Conservation (phyloP, 2,113 vertebrate species). For the Mola mola region DNA sequence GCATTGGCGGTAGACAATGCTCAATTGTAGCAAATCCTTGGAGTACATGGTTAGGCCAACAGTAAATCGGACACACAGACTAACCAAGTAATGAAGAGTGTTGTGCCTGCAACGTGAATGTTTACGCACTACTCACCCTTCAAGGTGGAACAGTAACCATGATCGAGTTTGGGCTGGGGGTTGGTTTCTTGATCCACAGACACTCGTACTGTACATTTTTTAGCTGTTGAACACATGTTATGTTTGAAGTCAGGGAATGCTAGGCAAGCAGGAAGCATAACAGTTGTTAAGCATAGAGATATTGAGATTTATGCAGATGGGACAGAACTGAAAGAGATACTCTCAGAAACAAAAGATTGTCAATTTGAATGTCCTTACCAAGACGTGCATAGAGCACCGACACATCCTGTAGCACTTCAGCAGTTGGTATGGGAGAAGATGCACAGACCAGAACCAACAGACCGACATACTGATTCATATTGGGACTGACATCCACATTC, state of each 20-base stretch:
- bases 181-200: constrained; percentile 63
- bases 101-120: not conserved
- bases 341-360: constrained; percentile 4
- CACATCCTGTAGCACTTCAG: constrained; percentile 79
- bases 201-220: constrained; percentile 65
- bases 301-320: no score
- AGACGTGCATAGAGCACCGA: constrained; percentile 80
- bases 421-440: constrained; percentile 65
- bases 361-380: constrained; percentile 61
- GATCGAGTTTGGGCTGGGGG: constrained; percentile 33
- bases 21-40: no score
- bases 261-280: no score
- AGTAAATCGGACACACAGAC: no score
- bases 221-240: constrained; percentile 60
- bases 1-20: no score
- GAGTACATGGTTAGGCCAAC: not conserved
- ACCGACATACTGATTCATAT: constrained; percentile 81
- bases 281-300: no score
- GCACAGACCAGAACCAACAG: constrained; percentile 79
- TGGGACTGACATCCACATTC: constrained; percentile 70
- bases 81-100: not conserved
- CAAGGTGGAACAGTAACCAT: constrained; percentile 73
- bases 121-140: constrained; percentile 68
- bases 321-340: constrained; percentile 1
- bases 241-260: not conserved